phyloP scores from a whole-genome alignment of 2,888 invertebrate genomes.

The Drosophila kambysellisi region DNA sequence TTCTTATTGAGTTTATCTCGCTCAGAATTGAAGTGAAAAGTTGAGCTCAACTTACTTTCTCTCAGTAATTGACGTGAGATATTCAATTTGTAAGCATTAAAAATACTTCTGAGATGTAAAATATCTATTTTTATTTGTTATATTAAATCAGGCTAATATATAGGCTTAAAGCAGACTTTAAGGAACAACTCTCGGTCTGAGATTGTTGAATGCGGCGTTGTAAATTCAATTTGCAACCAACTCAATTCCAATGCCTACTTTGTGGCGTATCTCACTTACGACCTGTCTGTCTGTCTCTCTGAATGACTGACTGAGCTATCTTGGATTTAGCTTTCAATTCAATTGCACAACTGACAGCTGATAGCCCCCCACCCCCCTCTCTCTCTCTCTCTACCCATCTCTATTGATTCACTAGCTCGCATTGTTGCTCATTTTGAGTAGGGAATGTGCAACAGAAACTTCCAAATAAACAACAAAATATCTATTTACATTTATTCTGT shows the following conservation, averaged over 20 bases:
- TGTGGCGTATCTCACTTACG: conserved; percentile 18
- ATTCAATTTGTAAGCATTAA: neutral
- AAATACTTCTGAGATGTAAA: neutral
- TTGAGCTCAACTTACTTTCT: neutral
- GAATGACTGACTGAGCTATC: conserved; percentile 6
- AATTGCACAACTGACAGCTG: conserved; percentile 41
- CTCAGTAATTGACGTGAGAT: neutral
- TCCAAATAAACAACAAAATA: conserved; percentile 7
- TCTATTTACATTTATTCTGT: conserved; percentile 10
- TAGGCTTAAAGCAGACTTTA: neutral
- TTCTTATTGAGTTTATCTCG: neutral
- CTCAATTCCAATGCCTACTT: conserved; percentile 49
- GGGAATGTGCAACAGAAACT: conserved; percentile 25
- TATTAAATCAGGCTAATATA: neutral
- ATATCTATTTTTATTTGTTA: neutral
- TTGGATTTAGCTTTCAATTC: conserved; percentile 28
- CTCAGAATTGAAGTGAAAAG: neutral
- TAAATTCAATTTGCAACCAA: conserved; percentile 33
- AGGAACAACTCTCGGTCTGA: neutral
- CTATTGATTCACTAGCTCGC: neutral
- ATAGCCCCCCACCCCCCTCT: conserved; percentile 1
- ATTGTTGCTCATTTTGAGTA: conserved; percentile 24
- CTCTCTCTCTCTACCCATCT: neutral
- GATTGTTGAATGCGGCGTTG: neutral
- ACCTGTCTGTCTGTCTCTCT: neutral